These are phyloP conservation scores for Horisme vitalbata DNA, from an alignment of 2,888 invertebrate species.

Conservation along the genomic window DNA sequence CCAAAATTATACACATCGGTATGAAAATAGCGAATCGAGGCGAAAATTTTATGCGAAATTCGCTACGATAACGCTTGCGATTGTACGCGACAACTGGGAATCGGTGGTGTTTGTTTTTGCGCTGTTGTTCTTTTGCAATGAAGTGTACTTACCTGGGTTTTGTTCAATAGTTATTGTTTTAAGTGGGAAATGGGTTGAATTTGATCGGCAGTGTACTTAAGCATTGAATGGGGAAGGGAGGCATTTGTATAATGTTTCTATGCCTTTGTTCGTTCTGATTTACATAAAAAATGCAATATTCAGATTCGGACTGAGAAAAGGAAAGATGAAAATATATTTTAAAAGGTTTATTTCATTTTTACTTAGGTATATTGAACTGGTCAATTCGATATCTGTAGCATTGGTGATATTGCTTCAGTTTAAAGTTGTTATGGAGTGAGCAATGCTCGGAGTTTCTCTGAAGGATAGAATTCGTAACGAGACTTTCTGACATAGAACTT, in stretches of 20 bases:
- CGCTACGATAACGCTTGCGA: constrained; percentile 47
- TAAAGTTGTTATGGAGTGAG: too few species aligned
- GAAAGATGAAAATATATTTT: constrained; percentile 5
- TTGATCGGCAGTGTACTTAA: constrained; percentile 13
- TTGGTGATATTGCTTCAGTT: too few species aligned
- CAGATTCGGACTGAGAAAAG: constrained; percentile 6
- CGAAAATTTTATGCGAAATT: constrained; percentile 47
- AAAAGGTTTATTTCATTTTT: constrained; percentile 8
- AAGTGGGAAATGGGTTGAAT: constrained; percentile 5
- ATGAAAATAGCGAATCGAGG: constrained; percentile 48
- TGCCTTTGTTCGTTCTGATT: constrained; percentile 17
- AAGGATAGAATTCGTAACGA: too few species aligned
- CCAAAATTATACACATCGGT: constrained; percentile 52
- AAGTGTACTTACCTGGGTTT: constrained; percentile 42
- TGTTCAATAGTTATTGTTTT: constrained; percentile 12
- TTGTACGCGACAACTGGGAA: constrained; percentile 47
- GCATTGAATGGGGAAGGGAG: constrained; percentile 2
- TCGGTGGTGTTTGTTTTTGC: constrained; percentile 40
- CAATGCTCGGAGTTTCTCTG: too few species aligned
- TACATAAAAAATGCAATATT: constrained; percentile 22
- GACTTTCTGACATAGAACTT: too few species aligned
- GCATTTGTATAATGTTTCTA: constrained; percentile 6
- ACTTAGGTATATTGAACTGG: too few species aligned
- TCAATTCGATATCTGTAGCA: too few species aligned
- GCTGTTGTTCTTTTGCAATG: constrained; percentile 49